Percentiles rank a stretch among this genome's conserved stretches.
Conservation (phyloP, 2,797 vertebrate genomes). For the Cirrhinus mrigala region DNA sequence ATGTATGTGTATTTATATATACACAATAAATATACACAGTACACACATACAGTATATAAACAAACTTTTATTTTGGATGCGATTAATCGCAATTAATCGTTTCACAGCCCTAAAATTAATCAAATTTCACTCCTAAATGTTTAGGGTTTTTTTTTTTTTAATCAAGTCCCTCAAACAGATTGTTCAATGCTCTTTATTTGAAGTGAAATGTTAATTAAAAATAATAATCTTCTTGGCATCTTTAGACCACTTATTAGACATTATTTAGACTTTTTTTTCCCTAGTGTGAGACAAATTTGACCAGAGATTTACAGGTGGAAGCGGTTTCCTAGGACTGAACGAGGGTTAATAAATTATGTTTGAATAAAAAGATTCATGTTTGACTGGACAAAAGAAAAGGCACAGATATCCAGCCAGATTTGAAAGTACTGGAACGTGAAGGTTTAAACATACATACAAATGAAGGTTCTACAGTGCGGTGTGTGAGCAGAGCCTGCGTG, state of each 20-base stretch:
- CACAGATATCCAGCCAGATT: neutral
- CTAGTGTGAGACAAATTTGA: neutral
- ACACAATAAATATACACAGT: no score
- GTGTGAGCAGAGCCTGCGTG: constrained; percentile 12
- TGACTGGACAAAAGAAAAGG: neutral
- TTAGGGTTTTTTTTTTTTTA: neutral
- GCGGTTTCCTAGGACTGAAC: neutral
- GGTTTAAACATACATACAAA: constrained; percentile 34
- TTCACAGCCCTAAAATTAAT: no score
- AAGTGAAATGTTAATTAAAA: neutral
- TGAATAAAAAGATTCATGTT: neutral
- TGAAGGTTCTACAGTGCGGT: neutral
- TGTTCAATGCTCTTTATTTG: neutral
- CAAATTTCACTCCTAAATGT: neutral
- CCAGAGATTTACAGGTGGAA: neutral
- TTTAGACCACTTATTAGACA: neutral
- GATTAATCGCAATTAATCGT: no score
- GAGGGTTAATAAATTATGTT: neutral
- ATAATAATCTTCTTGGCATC: neutral
- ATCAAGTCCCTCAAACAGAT: neutral
- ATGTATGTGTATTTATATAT: no score
- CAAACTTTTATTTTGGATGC: no score
- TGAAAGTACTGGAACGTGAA: neutral
- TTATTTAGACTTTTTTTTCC: neutral
- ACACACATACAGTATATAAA: no score